Conservation (phyloP, 2,797 vertebrate genomes). For the Pseudochirops corinnae region DNA sequence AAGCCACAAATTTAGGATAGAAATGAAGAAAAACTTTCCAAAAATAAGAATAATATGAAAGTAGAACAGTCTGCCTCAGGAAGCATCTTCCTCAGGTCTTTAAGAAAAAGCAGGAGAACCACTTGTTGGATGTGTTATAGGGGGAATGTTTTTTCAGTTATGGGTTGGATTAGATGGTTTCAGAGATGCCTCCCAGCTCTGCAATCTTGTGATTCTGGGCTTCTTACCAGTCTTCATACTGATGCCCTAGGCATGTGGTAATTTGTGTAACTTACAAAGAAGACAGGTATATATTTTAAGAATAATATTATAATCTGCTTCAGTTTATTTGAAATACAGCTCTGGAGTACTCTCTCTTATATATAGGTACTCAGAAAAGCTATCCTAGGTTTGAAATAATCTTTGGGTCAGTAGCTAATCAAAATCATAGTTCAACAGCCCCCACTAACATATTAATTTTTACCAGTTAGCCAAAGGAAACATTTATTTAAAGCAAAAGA, state of each 20-base stretch:
- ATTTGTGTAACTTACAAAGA: not conserved
- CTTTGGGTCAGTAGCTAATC: not conserved
- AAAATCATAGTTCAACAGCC: not conserved
- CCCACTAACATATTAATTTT: not conserved
- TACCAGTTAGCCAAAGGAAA: not conserved
- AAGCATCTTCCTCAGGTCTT: not conserved
- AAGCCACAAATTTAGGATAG: not conserved
- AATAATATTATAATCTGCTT: not conserved
- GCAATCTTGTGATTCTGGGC: not conserved
- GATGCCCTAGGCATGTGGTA: not conserved
- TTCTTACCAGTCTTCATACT: not conserved
- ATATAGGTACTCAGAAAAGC: not conserved
- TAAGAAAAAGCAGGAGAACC: not conserved
- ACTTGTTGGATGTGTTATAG: not conserved
- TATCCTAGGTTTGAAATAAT: not conserved
- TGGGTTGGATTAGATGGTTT: not conserved
- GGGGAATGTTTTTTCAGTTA: not conserved
- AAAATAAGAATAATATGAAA: not conserved
- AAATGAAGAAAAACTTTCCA: not conserved
- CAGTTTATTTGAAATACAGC: not conserved
- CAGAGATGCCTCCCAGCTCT: not conserved
- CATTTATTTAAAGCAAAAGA: not conserved
- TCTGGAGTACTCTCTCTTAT: not conserved
- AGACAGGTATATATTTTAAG: not conserved
- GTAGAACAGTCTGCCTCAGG: not conserved